Conservation (phyloP, 92 coral and sea anemone genomes). For the Epizoanthus stellaris region DNA sequence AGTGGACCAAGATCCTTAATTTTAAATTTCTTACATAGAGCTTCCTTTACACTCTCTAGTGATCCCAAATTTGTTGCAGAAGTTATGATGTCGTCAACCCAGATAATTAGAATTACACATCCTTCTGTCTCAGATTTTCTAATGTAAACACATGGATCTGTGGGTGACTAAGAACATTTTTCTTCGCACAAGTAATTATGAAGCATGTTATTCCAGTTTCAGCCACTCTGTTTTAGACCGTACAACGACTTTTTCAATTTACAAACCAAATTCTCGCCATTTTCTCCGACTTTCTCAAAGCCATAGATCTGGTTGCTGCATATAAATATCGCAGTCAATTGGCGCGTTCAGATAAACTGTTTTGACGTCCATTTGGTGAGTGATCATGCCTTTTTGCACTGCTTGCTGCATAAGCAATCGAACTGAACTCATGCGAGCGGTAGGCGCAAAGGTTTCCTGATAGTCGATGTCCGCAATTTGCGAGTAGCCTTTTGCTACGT, state of each 20-base stretch:
- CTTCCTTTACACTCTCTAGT: slow-evolving; percentile 24
- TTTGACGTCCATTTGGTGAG: too few relatives aligned
- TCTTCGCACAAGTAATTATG: slow-evolving; percentile 43
- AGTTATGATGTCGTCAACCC: slow-evolving; percentile 60
- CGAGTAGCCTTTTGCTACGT: too few relatives aligned
- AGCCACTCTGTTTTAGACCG: slow-evolving; percentile 64
- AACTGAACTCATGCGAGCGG: too few relatives aligned
- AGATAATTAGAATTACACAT: slow-evolving; percentile 34
- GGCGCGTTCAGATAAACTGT: too few relatives aligned
- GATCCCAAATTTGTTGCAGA: slow-evolving; percentile 38
- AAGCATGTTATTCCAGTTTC: slow-evolving; percentile 57
- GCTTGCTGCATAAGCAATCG: too few relatives aligned
- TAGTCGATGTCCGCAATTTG: too few relatives aligned
- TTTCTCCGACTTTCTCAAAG: slow-evolving; percentile 12
- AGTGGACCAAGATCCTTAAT: too few relatives aligned
- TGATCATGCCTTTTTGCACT: too few relatives aligned
- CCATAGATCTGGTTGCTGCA: slow-evolving; percentile 48
- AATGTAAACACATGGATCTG: not conserved
- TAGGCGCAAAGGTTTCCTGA: too few relatives aligned
- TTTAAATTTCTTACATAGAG: too few relatives aligned
- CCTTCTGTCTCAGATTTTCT: not conserved
- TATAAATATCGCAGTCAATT: too few relatives aligned
- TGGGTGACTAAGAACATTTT: slow-evolving; percentile 18
- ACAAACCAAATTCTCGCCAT: slow-evolving; percentile 49
- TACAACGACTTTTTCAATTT: slow-evolving; percentile 56